Evolutionary conservation across 2,113 vertebrate genomes (phyloP).

Genomic region (Gambusia affinis): DNA sequence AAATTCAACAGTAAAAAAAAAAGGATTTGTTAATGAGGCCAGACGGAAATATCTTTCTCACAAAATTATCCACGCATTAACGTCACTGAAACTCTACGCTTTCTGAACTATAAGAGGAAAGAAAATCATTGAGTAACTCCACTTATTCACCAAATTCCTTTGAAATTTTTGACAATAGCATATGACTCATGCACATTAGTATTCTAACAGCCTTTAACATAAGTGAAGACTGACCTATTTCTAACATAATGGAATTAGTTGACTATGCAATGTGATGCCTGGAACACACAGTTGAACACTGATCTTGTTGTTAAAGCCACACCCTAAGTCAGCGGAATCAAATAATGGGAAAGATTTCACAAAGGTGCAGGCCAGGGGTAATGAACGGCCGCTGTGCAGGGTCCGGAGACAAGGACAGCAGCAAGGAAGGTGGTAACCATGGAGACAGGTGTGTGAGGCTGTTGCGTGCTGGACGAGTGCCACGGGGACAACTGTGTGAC

Average conservation of each 20-base stretch:
- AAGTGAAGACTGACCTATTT: conserved; percentile 66
- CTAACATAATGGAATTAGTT: conserved; percentile 57
- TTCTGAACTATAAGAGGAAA: conserved; percentile 10
- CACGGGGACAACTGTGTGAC: conserved; percentile 56
- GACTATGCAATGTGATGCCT: conserved; percentile 54
- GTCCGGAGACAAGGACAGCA: conserved; percentile 65
- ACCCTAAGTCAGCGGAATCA: conserved; percentile 40
- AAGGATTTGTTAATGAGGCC: not conserved
- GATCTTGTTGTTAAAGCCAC: conserved; percentile 46
- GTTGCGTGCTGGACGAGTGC: conserved; percentile 43
- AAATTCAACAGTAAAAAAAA: conserved; percentile 17
- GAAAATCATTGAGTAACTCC: conserved; percentile 45
- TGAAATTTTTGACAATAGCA: conserved; percentile 55
- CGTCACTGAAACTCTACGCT: conserved; percentile 16
- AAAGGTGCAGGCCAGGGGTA: conserved; percentile 7
- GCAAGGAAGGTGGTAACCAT: conserved; percentile 71
- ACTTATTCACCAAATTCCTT: conserved; percentile 49
- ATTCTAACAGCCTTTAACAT: conserved; percentile 55
- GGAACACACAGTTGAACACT: conserved; percentile 16
- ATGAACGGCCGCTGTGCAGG: conserved; percentile 35
- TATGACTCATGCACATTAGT: conserved; percentile 60
- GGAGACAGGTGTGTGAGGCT: conserved; percentile 72
- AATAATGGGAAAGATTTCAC: conserved; percentile 52
- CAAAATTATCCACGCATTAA: conserved; percentile 40
- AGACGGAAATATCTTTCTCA: conserved; percentile 24